Base-by-base conservation (phyloP, 2,113 vertebrate species). In the Varanus salvator region DNA sequence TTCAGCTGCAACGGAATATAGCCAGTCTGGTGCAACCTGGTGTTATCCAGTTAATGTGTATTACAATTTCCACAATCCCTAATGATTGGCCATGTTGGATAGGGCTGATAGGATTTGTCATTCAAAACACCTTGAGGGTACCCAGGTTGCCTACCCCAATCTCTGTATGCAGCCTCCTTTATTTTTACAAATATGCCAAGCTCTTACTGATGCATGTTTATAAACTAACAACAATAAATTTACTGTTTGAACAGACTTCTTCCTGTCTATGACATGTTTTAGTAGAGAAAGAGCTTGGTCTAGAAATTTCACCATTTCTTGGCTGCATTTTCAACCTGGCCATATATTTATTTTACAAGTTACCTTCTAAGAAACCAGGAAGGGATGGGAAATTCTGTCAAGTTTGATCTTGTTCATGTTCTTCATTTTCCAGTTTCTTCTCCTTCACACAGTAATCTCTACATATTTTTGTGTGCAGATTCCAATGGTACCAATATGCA, bases 241-340 rank as follows among this genome's bases (percentile, higher is more conserved):
- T 60, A 66, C 25, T 77, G 34, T 87, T 57, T 76, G 34, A 50
- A 87, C 77, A 78, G 27, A 54, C 21, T 38, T 8, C 8, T 44
- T 87, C 57, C 34, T 29, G 6, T 3, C 21, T 15, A 78, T 76
- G 57, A 50, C 25, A 68, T 8, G 27, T 80, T 15, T 68, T 68
- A 44, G 31, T 6, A 1, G 34, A 68, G 75, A 87, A 80, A 23
- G 44, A 25, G 25, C 75, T 80, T 69, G 64, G 44, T 60, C 19
- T 52, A 80, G 86, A 80, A 80, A 87, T 50, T 80, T 78, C 86
- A 12, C 34, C 48, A 9, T 31, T 68, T 77, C 75, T 87, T 80
- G 27, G 75, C 17, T 31, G 8, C 23, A 29, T 78, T 80, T 78
- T 44, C 66, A 48, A 48, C 19, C n/a, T 77, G 34, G 25, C 44